Evolutionary conservation across 2,888 invertebrate species (phyloP).

Genomic region (Stomorhina lunata): DNA sequence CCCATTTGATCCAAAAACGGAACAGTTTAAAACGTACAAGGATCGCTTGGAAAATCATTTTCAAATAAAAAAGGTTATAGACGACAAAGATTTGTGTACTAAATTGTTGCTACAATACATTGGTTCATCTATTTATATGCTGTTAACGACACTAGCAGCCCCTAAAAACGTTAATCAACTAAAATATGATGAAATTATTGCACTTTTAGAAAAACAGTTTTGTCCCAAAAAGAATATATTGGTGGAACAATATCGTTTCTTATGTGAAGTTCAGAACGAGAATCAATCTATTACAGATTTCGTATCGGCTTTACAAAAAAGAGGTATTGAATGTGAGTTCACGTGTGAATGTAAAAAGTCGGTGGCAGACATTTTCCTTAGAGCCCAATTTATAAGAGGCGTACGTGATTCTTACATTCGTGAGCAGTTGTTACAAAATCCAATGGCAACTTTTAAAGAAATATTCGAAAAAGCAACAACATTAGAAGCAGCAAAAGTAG

Average conservation of each 20-base stretch:
- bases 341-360: too few species aligned
- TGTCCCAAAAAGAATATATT: conserved; percentile 29
- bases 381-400: too few species aligned
- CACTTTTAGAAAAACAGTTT: conserved; percentile 21
- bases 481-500: conserved; percentile 42
- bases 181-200: conserved; percentile 35
- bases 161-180: conserved; percentile 30
- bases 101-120: conserved; percentile 31
- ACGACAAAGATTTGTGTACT: conserved; percentile 21
- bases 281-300: not conserved
- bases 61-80: not conserved
- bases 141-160: conserved; percentile 23
- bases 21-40: too few species aligned
- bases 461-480: conserved; percentile 35
- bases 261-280: conserved; percentile 37
- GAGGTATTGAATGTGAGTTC: too few species aligned
- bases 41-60: too few species aligned
- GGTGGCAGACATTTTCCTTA: too few species aligned
- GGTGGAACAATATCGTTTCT: conserved; percentile 35
- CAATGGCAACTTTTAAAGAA: conserved; percentile 35
- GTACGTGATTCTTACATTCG: too few species aligned
- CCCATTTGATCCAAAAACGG: too few species aligned
- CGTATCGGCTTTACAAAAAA: too few species aligned
- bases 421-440: conserved; percentile 27
- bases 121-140: conserved; percentile 23